phyloP scores from a whole-genome alignment of 1,140 invertebrate genomes.

The Cherax quadricarinatus region DNA sequence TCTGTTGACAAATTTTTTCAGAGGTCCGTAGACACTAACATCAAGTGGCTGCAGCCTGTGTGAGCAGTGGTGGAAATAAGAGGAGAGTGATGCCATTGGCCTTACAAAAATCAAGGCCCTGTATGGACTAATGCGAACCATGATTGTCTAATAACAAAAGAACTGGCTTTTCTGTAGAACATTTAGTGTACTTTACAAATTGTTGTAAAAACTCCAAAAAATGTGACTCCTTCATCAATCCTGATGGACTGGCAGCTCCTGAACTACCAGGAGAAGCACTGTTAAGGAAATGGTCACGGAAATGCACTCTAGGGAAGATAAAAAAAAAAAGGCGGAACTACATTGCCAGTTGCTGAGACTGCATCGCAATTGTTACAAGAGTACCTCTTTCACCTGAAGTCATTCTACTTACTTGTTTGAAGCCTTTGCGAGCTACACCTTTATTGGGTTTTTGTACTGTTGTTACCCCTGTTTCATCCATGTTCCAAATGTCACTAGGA shows the following conservation, averaged over 20 bases:
- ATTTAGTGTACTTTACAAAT: conserved; percentile 7
- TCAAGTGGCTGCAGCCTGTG: too few species aligned
- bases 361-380: conserved; percentile 73
- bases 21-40: too few species aligned
- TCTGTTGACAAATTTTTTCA: conserved; percentile 43
- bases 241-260: conserved; percentile 73
- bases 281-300: conserved; percentile 73
- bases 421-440: conserved; percentile 76
- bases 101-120: too few species aligned
- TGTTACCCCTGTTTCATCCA: too few species aligned
- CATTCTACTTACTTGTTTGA: conserved; percentile 77
- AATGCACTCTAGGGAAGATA: conserved; percentile 75
- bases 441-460: too few species aligned
- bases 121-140: too few species aligned
- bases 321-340: conserved; percentile 75
- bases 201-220: too few species aligned
- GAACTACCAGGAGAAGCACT: conserved; percentile 74
- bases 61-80: too few species aligned
- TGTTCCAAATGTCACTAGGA: too few species aligned
- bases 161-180: too few species aligned
- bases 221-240: conserved; percentile 75
- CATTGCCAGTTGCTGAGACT: conserved; percentile 74
- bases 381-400: conserved; percentile 77
- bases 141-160: too few species aligned
- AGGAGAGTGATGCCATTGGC: too few species aligned